Conservation (phyloP, 2,113 vertebrate genomes). For the human (Homo sapiens) region GRCh38 chr14:95956001-95956500, state of each 20-base stretch:
- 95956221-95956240: background rate
- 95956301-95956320: accelerated
- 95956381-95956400: background rate
- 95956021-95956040: background rate
- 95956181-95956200: background rate
- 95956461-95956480: background rate
- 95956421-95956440: background rate
- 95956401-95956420: background rate
- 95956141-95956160: background rate
- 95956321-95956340: no score
- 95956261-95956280: background rate
- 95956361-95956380: background rate
- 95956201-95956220: background rate
- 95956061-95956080: background rate
- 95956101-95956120: background rate
- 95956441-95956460: background rate
- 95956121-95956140: background rate
- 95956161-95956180: background rate
- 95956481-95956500: background rate
- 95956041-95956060: background rate
- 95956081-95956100: background rate
- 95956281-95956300: background rate
- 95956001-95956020: background rate
- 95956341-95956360: background rate
- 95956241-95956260: background rate